A percentile compares a stretch with the other conserved stretches of the same genome.
phyloP scores from a whole-genome alignment of 2,113 vertebrate species.

The Malurus elegans region DNA sequence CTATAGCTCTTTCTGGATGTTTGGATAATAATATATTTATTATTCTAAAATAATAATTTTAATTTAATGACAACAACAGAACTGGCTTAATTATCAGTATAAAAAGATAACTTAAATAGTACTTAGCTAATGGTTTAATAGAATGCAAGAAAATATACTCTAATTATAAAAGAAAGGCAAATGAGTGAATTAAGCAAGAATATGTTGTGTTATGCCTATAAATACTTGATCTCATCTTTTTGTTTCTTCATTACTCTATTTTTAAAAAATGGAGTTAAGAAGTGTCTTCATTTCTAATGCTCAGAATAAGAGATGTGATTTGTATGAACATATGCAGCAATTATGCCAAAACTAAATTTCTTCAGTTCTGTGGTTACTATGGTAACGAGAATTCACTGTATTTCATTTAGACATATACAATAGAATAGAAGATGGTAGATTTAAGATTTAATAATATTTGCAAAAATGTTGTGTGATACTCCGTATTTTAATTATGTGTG shows the following conservation, averaged over 20 bases:
- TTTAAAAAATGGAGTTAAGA: conserved; percentile 38
- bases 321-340: conserved; percentile 62
- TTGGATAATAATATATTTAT: neutral
- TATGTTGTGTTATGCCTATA: neutral
- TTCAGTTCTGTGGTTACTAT: conserved; percentile 60
- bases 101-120: neutral
- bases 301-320: conserved; percentile 56
- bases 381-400: conserved; percentile 56
- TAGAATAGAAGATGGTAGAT: conserved; percentile 1
- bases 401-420: conserved; percentile 55
- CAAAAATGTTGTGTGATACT: neutral
- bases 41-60: conserved; percentile 5
- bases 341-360: conserved; percentile 67
- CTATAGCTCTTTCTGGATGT: neutral
- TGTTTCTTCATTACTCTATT: conserved; percentile 30
- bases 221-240: conserved; percentile 6
- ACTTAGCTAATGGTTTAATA: neutral
- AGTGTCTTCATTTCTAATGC: conserved; percentile 32
- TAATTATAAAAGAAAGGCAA: neutral
- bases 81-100: neutral
- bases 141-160: neutral
- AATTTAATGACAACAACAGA: neutral
- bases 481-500: conserved; percentile 22
- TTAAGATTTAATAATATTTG: conserved; percentile 34
- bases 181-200: neutral